phyloP scores from a whole-genome alignment of 2,113 vertebrate genomes.

The Microcebus murinus region DNA sequence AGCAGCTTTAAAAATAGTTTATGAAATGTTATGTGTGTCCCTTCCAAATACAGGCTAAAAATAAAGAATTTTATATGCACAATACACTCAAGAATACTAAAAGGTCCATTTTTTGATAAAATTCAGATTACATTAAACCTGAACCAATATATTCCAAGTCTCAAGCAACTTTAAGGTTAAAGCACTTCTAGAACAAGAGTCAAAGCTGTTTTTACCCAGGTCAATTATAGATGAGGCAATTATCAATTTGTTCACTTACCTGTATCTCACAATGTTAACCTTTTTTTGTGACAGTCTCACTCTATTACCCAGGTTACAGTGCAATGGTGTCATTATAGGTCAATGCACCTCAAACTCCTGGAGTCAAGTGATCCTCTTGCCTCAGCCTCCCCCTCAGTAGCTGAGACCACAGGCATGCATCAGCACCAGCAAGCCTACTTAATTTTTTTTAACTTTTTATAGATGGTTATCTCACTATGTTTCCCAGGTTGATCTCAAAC shows the following conservation, averaged over 20 bases:
- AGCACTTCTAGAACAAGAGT: not conserved
- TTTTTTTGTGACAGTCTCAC: too few species aligned
- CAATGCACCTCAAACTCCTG: too few species aligned
- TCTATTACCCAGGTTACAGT: too few species aligned
- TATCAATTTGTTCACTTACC: not conserved
- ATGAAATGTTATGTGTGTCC: not conserved
- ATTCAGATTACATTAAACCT: not conserved
- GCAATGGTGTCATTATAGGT: too few species aligned
- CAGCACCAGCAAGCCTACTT: too few species aligned
- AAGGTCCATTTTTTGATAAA: not conserved
- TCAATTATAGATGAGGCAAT: not conserved
- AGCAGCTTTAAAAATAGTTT: not conserved
- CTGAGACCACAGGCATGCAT: too few species aligned
- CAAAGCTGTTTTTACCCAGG: not conserved
- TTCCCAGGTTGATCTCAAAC: too few species aligned
- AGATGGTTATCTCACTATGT: too few species aligned
- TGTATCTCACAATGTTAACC: not conserved
- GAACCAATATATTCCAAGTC: not conserved
- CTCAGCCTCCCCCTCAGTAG: too few species aligned
- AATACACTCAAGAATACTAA: not conserved
- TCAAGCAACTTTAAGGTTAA: not conserved
- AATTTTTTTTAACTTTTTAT: too few species aligned
- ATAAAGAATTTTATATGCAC: not conserved
- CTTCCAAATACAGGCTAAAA: not conserved
- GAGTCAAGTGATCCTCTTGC: too few species aligned